Evolutionary conservation across 2,888 invertebrate genomes (phyloP).

Genomic region (Diploptera punctata): DNA sequence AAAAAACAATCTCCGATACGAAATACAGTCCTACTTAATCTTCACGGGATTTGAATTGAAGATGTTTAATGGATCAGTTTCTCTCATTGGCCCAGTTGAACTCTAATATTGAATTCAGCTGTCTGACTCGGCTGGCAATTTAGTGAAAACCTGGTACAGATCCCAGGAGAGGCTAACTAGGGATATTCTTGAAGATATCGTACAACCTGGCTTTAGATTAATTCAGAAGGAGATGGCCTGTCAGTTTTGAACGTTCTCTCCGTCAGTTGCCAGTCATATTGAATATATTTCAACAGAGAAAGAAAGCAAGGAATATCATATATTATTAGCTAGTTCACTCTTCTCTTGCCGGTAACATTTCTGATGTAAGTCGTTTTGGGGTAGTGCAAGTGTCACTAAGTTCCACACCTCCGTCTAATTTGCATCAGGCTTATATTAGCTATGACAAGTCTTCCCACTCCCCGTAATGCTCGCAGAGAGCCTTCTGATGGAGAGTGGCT

Average conservation of each 20-base stretch:
- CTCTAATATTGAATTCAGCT: too few relatives aligned
- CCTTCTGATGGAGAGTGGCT: constrained; percentile 20
- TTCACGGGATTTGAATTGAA: too few relatives aligned
- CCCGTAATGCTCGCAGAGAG: constrained; percentile 21
- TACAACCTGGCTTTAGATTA: too few relatives aligned
- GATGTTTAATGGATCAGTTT: too few relatives aligned
- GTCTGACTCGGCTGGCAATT: too few relatives aligned
- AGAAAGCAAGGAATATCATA: constrained; percentile 16
- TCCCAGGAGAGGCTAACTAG: too few relatives aligned
- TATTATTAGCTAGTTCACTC: constrained; percentile 9
- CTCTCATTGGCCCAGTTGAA: too few relatives aligned
- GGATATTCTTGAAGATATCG: too few relatives aligned
- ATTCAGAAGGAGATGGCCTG: not conserved
- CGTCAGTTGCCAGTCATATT: not conserved
- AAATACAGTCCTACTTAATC: too few relatives aligned
- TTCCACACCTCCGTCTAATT: constrained; percentile 27
- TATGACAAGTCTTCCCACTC: constrained; percentile 29
- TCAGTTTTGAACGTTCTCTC: not conserved
- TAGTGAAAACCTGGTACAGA: too few relatives aligned
- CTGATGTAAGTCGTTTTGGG: constrained; percentile 2
- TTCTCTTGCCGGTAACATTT: not conserved
- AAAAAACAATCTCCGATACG: too few relatives aligned
- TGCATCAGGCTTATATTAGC: constrained; percentile 26
- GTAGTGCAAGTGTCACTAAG: constrained; percentile 19
- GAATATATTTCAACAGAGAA: constrained; percentile 9